Evolutionary conservation across 2,888 invertebrate genomes (phyloP), one percentile per base, ranked within the genome.

Genomic region (Epicampocera succincta): DNA sequence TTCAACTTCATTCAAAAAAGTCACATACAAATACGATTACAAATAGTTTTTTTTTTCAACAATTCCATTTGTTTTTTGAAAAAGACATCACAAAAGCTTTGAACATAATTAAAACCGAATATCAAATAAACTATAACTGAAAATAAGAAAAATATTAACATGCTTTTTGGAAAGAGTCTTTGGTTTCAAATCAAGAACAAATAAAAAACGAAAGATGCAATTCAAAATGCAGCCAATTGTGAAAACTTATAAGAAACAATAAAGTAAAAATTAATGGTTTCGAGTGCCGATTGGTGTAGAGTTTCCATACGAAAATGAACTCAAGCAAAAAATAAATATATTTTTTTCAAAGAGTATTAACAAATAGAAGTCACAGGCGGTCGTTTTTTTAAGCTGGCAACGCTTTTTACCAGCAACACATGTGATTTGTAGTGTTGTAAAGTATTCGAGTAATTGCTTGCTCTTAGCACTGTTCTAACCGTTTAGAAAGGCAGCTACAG

Each of bases 31-130:
- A 48, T 0, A 58, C 46, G 33, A 54, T 33, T n/a, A 44, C 25
- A 25, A 25, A 25, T 25, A 25, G 25, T 25, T 25, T 25, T 25
- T 38, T 52, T 25, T 38, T 52, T 40, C 12, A 48, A 38, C 38
- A 52, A 52, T 65, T 66, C 56, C n/a, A 40, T 19, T 38, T 52
- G 8, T 54, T 61, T 71, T 33, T 15, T 25, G 63, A 77, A 48
- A 19, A 12, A 29, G 42, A 73, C 73, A 78, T 78, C 69, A 82
- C 82, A 82, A 74, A 82, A 82, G 82, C 82, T 29, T 65, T 63
- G 21, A 25, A 56, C 11, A 38, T 12, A 54, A 63, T 52, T n/a
- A 1, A 12, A 25, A 69, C n/a, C n/a, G n/a, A 63, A 63, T n/a
- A n/a, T n/a, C 25, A 46, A 19, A n/a, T 17, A 33, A 17, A 38